Evolutionary conservation across 2,797 vertebrate species (phyloP).

Genomic region (Argentina silus): DNA sequence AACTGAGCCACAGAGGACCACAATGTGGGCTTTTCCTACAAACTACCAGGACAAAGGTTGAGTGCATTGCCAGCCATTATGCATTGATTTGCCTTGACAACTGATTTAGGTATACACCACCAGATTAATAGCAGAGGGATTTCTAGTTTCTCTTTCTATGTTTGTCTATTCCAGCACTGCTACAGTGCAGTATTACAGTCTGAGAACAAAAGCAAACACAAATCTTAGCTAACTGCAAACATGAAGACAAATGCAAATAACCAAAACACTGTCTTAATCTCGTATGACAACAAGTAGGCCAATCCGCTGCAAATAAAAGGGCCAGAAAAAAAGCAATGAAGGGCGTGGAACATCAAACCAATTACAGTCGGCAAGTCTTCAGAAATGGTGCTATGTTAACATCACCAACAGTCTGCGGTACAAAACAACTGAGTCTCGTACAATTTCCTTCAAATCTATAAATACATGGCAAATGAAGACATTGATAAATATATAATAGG

Average conservation of each 20-base stretch:
- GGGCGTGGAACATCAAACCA: slow-evolving; percentile 43
- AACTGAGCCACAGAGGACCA: too few relatives aligned
- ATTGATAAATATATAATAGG: background rate
- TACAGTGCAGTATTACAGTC: slow-evolving; percentile 20
- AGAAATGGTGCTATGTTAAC: slow-evolving; percentile 42
- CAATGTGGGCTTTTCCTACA: too few relatives aligned
- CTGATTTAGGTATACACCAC: too few relatives aligned
- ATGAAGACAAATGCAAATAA: slow-evolving; percentile 49
- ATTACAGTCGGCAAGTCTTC: slow-evolving; percentile 29
- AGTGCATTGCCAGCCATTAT: too few relatives aligned
- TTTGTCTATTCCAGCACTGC: background rate
- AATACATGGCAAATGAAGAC: slow-evolving; percentile 30
- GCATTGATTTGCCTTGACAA: too few relatives aligned
- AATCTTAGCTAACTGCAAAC: slow-evolving; percentile 54
- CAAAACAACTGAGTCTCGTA: slow-evolving; percentile 51
- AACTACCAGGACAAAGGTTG: too few relatives aligned
- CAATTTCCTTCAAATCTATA: slow-evolving; percentile 44
- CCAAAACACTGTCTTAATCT: slow-evolving; percentile 59
- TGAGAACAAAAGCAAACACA: slow-evolving; percentile 54
- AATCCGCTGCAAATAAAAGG: slow-evolving; percentile 46
- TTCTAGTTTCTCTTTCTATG: background rate
- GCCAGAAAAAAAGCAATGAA: slow-evolving; percentile 60
- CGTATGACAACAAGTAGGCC: slow-evolving; percentile 63
- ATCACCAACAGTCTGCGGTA: slow-evolving; percentile 50
- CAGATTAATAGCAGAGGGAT: too few relatives aligned